Evolutionary conservation across 2,888 invertebrate species (phyloP), one percentile per base, ranked within the genome.

Genomic region (Coenonympha glycerion): DNA sequence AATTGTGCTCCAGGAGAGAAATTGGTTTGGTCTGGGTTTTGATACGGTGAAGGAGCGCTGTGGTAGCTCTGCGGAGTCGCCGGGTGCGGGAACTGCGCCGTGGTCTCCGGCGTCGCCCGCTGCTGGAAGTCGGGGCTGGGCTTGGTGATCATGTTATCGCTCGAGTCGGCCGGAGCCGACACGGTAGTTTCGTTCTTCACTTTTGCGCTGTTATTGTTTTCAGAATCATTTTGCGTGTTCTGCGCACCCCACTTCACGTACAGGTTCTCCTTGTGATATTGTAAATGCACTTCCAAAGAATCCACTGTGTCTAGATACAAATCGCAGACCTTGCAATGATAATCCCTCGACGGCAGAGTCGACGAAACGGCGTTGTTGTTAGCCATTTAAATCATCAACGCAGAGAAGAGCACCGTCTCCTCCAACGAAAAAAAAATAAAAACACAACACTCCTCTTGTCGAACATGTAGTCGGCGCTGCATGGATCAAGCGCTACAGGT

Each of bases 201-300:
- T 89, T 90, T 90, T 67, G 71, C 79, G 60, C 80, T 77, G 80
- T 92, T 92, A 78, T 92, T 92, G 69, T 92, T 92, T 57, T 91
- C 90, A 59, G 90, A 89, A 67, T 90, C 90, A 73, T 87, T 84
- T 62, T 87, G 87, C 49, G 79, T 72, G 70, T 87, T 89, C 67
- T 80, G 91, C 39, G 88, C 89, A 45, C 90, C 91, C 93, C 93
- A 93, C 79, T 92, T 92, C 59, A 89, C 91, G 68, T 92, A 84
- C 63, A 93, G 84, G 70, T 92, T 92, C 69, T 93, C 93, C 75
- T 93, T 92, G 68, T 93, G 93, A 76, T 94, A 94, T 69, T 92
- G 91, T 65, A 93, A 85, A 80, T 94, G 94, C 58, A 94, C 93
- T 67, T 93, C 92, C 61, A 94, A 88, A 53, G 93, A 93, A 67